A percentile compares a stretch with the other conserved stretches of the same genome.
These are phyloP conservation scores for Caenorhabditis uteleia DNA, from an alignment of 2,888 invertebrate genomes.

Conservation along the genomic window DNA sequence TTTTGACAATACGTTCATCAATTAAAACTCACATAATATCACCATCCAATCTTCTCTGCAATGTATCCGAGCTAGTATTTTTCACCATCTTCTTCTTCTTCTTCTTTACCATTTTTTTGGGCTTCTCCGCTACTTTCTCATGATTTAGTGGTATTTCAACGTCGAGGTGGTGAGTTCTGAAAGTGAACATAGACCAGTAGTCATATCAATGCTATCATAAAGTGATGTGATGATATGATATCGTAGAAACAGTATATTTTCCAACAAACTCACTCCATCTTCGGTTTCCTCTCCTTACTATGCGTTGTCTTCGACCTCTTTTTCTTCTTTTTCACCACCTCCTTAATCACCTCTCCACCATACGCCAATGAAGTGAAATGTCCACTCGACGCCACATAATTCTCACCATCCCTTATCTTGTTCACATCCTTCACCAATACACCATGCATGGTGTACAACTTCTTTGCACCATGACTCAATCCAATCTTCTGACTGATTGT, in stretches of 20 bases:
- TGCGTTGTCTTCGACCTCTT: conserved; percentile 19
- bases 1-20: too few relatives aligned
- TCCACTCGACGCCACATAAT: conserved; percentile 49
- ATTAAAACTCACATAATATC: too few relatives aligned
- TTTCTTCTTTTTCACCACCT: conserved; percentile 16
- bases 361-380: conserved; percentile 44
- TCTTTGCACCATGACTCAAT: conserved; percentile 48
- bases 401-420: conserved; percentile 34
- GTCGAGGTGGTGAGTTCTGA: too few relatives aligned
- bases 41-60: too few relatives aligned
- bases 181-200: too few relatives aligned
- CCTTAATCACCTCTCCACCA: conserved; percentile 20
- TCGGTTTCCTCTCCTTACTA: not conserved
- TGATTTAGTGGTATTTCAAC: too few relatives aligned
- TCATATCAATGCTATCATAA: too few relatives aligned
- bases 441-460: conserved; percentile 47
- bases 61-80: too few relatives aligned
- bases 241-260: not conserved
- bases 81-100: too few relatives aligned
- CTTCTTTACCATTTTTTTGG: too few relatives aligned
- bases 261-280: not conserved
- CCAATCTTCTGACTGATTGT: conserved; percentile 48
- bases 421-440: conserved; percentile 34
- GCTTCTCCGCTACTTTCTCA: too few relatives aligned
- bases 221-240: too few relatives aligned